Conservation (phyloP, 2,888 invertebrate species). For the Phania funesta region DNA sequence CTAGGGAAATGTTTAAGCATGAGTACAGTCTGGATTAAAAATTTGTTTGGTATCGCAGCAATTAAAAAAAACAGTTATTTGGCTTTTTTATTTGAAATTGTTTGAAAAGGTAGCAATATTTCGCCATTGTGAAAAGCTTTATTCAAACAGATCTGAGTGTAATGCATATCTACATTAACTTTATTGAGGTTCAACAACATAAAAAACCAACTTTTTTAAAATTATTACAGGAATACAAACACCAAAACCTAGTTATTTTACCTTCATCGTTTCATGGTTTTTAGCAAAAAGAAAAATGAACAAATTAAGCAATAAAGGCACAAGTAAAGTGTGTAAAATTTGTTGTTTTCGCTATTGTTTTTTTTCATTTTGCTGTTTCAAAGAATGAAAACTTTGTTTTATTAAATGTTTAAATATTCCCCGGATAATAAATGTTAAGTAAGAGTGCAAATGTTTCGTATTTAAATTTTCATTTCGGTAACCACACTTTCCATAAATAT, state of each 20-base stretch:
- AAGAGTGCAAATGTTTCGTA: slow-evolving; percentile 5
- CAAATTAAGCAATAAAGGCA: slow-evolving; percentile 9
- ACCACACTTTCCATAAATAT: neutral
- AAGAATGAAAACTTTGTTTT: neutral
- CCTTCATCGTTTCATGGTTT: neutral
- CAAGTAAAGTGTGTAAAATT: neutral
- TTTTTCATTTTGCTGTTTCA: neutral
- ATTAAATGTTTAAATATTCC: slow-evolving; percentile 29
- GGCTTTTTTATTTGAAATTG: too few species aligned
- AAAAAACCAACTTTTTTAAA: slow-evolving; percentile 2
- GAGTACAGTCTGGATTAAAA: too few species aligned
- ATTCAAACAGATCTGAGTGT: neutral
- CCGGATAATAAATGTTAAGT: slow-evolving; percentile 43
- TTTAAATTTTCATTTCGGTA: neutral
- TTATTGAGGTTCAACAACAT: slow-evolving; percentile 6
- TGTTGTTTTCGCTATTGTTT: neutral
- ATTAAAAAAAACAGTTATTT: too few species aligned
- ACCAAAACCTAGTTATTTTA: slow-evolving; percentile 5
- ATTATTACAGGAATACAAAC: slow-evolving; percentile 24
- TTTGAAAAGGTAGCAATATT: too few species aligned
- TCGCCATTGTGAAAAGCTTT: neutral
- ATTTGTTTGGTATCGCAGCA: too few species aligned
- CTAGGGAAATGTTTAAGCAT: too few species aligned
- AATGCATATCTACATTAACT: neutral
- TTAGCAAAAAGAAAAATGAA: slow-evolving; percentile 13